Evolutionary conservation across 2,113 vertebrate species (phyloP).

Genomic region (Entomyzon cyanotis): DNA sequence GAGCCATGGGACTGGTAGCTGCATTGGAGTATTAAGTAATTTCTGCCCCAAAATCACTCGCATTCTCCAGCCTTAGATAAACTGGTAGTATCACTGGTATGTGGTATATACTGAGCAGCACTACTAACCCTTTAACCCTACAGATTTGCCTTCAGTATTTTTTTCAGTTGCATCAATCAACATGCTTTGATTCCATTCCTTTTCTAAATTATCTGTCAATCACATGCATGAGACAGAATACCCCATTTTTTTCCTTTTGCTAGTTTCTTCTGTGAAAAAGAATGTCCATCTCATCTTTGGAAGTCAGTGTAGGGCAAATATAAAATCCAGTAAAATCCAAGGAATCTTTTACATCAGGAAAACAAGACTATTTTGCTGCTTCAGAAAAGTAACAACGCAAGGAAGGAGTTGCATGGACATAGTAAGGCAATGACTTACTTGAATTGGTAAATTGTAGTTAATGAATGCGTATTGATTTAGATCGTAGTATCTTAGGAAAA

Average conservation of each 20-base stretch:
- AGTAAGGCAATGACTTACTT: not conserved
- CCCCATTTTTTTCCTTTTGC: not conserved
- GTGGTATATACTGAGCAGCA: not conserved
- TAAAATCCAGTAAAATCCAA: not conserved
- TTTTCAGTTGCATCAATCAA: not conserved
- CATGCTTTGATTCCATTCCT: not conserved
- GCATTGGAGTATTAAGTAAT: not conserved
- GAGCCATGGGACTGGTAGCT: not conserved
- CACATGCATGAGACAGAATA: not conserved
- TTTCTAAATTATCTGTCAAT: constrained; percentile 4
- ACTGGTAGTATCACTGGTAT: not conserved
- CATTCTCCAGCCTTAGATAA: not conserved
- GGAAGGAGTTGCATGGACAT: not conserved
- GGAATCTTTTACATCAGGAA: not conserved
- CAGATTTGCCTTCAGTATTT: not conserved
- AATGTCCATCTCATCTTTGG: not conserved
- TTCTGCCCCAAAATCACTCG: not conserved
- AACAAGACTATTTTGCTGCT: not conserved
- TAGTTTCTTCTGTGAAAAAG: not conserved
- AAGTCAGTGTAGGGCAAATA: not conserved
- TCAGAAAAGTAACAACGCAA: not conserved
- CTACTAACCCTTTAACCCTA: not conserved
- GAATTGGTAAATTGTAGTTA: not conserved
- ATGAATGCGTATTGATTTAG: not conserved
- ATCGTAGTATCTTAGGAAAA: not conserved